These are phyloP conservation scores for Danio jaintianensis DNA, from an alignment of 2,797 vertebrate species.

Conservation along the genomic window DNA sequence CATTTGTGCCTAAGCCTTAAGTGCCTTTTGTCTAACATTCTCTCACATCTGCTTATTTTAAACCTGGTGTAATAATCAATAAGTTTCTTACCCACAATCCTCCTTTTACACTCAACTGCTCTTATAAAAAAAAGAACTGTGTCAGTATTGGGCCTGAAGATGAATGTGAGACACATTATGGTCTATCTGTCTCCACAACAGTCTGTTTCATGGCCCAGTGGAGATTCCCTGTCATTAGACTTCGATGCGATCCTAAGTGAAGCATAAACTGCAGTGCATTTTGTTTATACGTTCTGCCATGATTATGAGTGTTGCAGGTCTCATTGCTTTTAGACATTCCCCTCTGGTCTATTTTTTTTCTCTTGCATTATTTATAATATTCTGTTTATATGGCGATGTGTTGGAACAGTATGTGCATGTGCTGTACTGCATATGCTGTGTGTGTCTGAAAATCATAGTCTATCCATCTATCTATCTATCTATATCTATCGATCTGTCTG, in stretches of 20 bases:
- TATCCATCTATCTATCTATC: too few species aligned
- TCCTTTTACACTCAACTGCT: not conserved
- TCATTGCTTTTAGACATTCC: conserved; percentile 23
- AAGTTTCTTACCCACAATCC: not conserved
- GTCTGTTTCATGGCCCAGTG: conserved; percentile 36
- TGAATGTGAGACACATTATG: not conserved
- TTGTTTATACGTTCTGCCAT: not conserved
- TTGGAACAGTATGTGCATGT: not conserved
- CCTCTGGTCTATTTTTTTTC: conserved; percentile 15
- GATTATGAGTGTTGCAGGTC: not conserved
- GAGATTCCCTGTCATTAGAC: conserved; percentile 45
- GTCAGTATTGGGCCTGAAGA: conserved; percentile 12
- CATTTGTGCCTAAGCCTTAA: too few species aligned
- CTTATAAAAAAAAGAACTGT: conserved; percentile 3
- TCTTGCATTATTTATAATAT: conserved; percentile 30
- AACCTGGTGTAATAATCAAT: not conserved
- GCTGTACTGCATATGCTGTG: not conserved
- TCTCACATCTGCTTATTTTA: not conserved
- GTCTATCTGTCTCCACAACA: conserved; percentile 10
- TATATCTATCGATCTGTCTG: too few species aligned
- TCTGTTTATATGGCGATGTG: not conserved
- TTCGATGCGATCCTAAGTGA: conserved; percentile 43
- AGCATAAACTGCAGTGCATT: conserved; percentile 48
- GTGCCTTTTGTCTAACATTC: not conserved
- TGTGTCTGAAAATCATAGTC: not conserved